Evolutionary conservation across 2,113 vertebrate genomes (phyloP).

Genomic region (Sylvietta virens): DNA sequence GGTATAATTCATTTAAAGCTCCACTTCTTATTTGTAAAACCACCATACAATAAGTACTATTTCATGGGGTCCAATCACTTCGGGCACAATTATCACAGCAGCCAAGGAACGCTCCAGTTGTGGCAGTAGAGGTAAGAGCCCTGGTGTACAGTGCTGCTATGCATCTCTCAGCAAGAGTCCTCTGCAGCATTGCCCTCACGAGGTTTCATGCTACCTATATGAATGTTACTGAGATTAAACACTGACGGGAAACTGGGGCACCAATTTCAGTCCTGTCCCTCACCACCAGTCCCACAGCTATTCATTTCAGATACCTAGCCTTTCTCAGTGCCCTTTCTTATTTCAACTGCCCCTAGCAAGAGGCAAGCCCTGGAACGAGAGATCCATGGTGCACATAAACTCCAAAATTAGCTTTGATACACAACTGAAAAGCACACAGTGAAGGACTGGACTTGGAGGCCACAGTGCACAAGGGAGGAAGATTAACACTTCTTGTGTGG

Average conservation of each 20-base stretch:
- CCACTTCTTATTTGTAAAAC: slow-evolving; percentile 36
- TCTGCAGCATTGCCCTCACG: not conserved
- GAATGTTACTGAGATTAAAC: not conserved
- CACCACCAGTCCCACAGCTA: not conserved
- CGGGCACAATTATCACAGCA: not conserved
- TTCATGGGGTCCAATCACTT: not conserved
- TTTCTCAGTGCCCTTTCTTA: not conserved
- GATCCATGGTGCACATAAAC: not conserved
- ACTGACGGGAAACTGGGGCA: not conserved
- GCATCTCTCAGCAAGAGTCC: not conserved
- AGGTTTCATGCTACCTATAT: not conserved
- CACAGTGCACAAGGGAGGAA: not conserved
- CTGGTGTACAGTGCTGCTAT: accelerated
- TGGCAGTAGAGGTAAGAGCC: not conserved
- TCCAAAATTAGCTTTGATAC: not conserved
- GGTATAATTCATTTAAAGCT: slow-evolving; percentile 53
- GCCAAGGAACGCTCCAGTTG: not conserved
- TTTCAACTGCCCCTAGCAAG: not conserved
- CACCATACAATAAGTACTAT: not conserved
- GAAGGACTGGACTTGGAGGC: accelerated
- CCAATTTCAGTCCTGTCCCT: not conserved
- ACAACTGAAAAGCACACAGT: not conserved
- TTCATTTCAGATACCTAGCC: not conserved
- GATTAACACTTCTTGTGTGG: not conserved
- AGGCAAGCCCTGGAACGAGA: not conserved